Evolutionary conservation across 2,888 invertebrate genomes (phyloP), one percentile per base, ranked within the genome.

Genomic region (Pedicia rivosa): DNA sequence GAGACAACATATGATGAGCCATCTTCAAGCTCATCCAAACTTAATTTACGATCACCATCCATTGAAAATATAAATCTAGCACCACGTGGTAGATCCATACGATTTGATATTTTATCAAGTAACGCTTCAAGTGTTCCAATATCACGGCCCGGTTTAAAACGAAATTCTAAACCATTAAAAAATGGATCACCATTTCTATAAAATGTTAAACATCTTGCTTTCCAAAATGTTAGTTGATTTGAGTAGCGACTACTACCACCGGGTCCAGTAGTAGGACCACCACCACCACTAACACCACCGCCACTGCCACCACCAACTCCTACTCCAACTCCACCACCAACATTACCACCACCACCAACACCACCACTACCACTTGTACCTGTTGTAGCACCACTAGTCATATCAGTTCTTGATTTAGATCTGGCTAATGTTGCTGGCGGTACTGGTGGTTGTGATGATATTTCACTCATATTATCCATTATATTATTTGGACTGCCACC

Each of bases 111-210:
- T 54, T 88, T 78, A 54, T 88, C 87, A 49, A 90, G 66, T 29
- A 94, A 64, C 12, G 79, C 78, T 52, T 90, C 88, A 64, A 92
- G 62, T 10, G 80, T 83, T 28, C 78, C 78, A 50, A 92, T 78
- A 53, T 88, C 88, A 41, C 87, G 69, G 2, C 88, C 88, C 0
- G 88, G 86, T 44, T 86, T 83, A 54, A 92, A 87, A 48, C 82
- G 70, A 54, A 83, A 78, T 58, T 87, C 88, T 25, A 88, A 74
- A 0, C 91, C 90, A 12, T 84, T 86, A 54, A 82, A 88, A 55
- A 87, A 86, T 0, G 87, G 83, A 55, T 92, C 91, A 3, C 92
- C 92, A 68, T 92, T 94, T 55, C 86, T 77, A 64, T 83, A 92
- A 62, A 94, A 91, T 2, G 83, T 78, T 40, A 91, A 83, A 36